Conservation (phyloP, 1,140 invertebrate genomes). For the Cydia pomonella region DNA sequence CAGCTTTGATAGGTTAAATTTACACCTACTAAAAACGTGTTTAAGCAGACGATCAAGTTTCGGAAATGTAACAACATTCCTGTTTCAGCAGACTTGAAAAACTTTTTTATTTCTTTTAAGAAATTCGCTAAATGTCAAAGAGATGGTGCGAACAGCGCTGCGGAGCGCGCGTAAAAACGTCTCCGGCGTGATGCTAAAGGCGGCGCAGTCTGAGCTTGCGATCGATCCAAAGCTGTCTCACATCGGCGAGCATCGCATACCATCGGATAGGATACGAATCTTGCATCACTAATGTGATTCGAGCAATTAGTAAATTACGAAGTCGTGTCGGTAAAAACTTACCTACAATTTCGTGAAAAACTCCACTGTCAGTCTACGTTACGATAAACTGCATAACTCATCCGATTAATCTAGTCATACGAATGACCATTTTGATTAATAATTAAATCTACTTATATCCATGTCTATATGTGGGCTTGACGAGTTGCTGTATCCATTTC, state of each 20-base stretch:
- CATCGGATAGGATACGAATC: constrained; percentile 51
- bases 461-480: constrained; percentile 52
- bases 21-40: constrained; percentile 31
- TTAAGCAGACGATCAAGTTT: constrained; percentile 40
- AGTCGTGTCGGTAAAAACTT: constrained; percentile 42
- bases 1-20: neutral
- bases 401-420: constrained; percentile 34
- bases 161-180: constrained; percentile 66
- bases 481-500: constrained; percentile 45
- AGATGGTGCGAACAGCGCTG: constrained; percentile 64
- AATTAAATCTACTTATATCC: constrained; percentile 47
- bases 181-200: constrained; percentile 47
- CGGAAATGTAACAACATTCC: constrained; percentile 46
- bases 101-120: constrained; percentile 50
- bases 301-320: constrained; percentile 56
- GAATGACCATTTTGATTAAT: neutral
- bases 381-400: constrained; percentile 36
- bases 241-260: constrained; percentile 48
- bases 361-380: neutral
- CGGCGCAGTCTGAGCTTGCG: constrained; percentile 40
- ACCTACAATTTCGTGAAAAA: constrained; percentile 34
- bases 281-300: constrained; percentile 50
- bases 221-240: constrained; percentile 40
- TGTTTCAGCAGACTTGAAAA: constrained; percentile 45
- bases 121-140: constrained; percentile 64